Conservation (phyloP, 2,888 invertebrate species). For the Mylabris sibirica region DNA sequence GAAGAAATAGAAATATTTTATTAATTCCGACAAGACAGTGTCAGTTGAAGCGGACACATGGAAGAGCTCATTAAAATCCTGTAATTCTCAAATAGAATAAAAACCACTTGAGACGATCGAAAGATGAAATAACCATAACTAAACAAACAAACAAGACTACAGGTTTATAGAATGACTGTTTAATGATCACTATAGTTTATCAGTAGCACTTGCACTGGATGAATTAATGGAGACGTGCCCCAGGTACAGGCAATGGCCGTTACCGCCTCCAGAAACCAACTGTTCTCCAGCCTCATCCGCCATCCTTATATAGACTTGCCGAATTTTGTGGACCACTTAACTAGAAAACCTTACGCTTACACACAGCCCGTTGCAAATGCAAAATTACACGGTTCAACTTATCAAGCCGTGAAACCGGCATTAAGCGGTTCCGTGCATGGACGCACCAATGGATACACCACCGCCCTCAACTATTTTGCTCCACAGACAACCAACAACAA, state of each 20-base stretch:
- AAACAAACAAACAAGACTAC: neutral
- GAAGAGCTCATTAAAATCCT: conserved; percentile 24
- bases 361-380: conserved; percentile 64
- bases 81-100: conserved; percentile 19
- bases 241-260: conserved; percentile 27
- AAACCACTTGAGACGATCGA: conserved; percentile 12
- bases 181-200: neutral
- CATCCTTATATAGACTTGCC: conserved; percentile 67
- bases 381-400: conserved; percentile 69
- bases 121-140: too few species aligned
- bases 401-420: conserved; percentile 66
- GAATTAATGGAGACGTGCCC: conserved; percentile 19
- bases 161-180: neutral
- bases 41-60: conserved; percentile 14
- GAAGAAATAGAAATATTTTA: neutral
- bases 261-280: conserved; percentile 45
- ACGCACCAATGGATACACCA: conserved; percentile 55
- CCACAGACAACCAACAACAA: neutral
- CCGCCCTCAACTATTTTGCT: conserved; percentile 18
- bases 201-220: neutral
- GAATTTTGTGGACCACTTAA: conserved; percentile 71
- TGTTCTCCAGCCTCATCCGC: conserved; percentile 50
- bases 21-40: conserved; percentile 2
- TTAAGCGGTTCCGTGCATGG: conserved; percentile 61
- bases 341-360: conserved; percentile 68